Base-by-base conservation (phyloP, 2,113 vertebrate genomes). In the Pelodiscus sinensis region DNA sequence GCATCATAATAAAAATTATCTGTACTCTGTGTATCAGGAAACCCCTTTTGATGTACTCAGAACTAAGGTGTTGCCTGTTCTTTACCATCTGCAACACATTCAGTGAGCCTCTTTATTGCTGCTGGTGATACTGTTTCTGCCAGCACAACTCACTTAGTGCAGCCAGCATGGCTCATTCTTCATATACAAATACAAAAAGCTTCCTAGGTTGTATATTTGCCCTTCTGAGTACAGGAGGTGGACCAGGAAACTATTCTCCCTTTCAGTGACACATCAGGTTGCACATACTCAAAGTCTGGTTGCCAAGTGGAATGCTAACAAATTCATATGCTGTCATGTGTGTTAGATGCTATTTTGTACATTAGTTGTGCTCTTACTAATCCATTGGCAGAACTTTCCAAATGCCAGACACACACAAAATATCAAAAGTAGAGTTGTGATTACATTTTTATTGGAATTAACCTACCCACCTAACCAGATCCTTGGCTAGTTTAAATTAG, bases 261-360 rank as follows among this genome's bases (percentile, higher is more conserved):
- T 88, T 80, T 78, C 5, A 3, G 62, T 54, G 60, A 44, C 31
- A 57, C 31, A 9, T 79, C 65, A 71, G 65, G n/a, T 35, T 5
- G 31, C 19, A 18, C 19, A 31, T 68, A 44, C 58, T 86, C 0
- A 0, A n/a, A 38, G 21, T 13, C 19, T 65, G 58, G 84, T 16
- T 56, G 62, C 65, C 79, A 13, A 31, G 14, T 1, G 0, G 38
- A 77, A 0, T 86, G 87, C 85, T 84, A 44, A 58, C 62, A 51
- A 44, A 3, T 11, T 44, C 0, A 8, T 21, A 77, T 27, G 8
- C 38, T 1, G 24, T 52, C 56, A 84, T n/a, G 38, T 0, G 0
- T 84, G 73, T 71, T 4, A 5, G 27, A 56, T 35, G 31, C 38
- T 19, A 38, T 55, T 38, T 62, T 60, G 71, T 62, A 35, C 0